These are phyloP conservation scores for Iselma pallidipennis DNA, from an alignment of 2,888 invertebrate species.

Conservation along the genomic window DNA sequence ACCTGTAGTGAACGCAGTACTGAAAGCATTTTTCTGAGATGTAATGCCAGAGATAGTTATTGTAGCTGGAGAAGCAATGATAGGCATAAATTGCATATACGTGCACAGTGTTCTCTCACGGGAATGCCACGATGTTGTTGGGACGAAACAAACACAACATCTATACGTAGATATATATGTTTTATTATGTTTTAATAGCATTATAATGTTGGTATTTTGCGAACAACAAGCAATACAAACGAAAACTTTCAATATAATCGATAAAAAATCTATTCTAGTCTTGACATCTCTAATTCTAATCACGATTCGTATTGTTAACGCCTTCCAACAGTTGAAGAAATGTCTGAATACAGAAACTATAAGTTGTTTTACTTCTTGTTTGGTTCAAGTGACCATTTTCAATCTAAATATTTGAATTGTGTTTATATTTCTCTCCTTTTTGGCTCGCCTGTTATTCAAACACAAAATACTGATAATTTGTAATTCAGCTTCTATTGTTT, in stretches of 20 bases:
- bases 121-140: conserved; percentile 11
- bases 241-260: no score
- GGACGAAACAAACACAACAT: background rate
- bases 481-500: background rate
- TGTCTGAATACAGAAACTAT: background rate
- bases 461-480: no score
- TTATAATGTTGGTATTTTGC: no score
- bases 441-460: background rate
- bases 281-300: background rate
- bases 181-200: background rate
- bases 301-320: background rate
- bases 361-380: no score
- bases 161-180: background rate
- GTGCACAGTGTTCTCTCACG: conserved; percentile 29
- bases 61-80: conserved; percentile 21
- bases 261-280: background rate
- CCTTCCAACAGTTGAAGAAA: no score
- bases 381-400: background rate
- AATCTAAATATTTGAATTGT: background rate
- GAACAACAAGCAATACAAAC: no score
- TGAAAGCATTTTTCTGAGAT: conserved; percentile 26
- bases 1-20: conserved; percentile 17
- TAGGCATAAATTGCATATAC: conserved; percentile 34
- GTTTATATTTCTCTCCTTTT: background rate
- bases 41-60: conserved; percentile 32